phyloP scores from a whole-genome alignment of 35 echinoderm and acorn worm species.

The Heliocidaris erythrogramma region DNA sequence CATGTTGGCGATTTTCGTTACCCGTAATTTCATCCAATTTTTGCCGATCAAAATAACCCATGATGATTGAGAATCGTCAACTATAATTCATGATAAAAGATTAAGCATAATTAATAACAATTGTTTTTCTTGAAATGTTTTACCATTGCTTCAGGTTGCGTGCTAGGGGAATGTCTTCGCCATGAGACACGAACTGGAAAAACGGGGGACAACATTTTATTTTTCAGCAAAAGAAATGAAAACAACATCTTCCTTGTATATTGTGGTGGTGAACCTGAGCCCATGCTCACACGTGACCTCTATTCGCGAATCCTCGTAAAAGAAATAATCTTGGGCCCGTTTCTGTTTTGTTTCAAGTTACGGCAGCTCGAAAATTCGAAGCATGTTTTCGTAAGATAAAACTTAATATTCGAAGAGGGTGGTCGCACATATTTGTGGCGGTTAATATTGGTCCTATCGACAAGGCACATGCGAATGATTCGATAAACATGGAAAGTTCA shows the following conservation, averaged over 20 bases:
- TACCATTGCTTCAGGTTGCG: too few relatives aligned
- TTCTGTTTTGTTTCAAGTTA: conserved; percentile 1
- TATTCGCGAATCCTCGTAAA: neutral
- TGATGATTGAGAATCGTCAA: too few relatives aligned
- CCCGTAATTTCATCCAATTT: too few relatives aligned
- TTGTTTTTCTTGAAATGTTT: too few relatives aligned
- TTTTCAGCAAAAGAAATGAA: neutral
- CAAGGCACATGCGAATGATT: neutral
- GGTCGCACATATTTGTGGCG: conserved; percentile 12
- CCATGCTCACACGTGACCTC: neutral
- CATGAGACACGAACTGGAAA: neutral
- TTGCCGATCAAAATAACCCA: too few relatives aligned
- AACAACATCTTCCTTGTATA: neutral
- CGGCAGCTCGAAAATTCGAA: neutral
- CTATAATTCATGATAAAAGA: too few relatives aligned
- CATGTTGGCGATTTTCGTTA: too few relatives aligned
- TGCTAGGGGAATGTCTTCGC: neutral
- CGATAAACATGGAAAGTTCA: neutral
- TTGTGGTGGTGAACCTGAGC: neutral
- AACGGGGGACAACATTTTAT: neutral
- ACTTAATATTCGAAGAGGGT: neutral
- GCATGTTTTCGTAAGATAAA: conserved; percentile 25
- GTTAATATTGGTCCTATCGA: neutral
- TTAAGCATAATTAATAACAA: too few relatives aligned
- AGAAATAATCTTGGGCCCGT: neutral